Percentiles rank a stretch among this genome's conserved stretches.
phyloP scores from a whole-genome alignment of 2,113 vertebrate species.

The Oryzias melastigma region DNA sequence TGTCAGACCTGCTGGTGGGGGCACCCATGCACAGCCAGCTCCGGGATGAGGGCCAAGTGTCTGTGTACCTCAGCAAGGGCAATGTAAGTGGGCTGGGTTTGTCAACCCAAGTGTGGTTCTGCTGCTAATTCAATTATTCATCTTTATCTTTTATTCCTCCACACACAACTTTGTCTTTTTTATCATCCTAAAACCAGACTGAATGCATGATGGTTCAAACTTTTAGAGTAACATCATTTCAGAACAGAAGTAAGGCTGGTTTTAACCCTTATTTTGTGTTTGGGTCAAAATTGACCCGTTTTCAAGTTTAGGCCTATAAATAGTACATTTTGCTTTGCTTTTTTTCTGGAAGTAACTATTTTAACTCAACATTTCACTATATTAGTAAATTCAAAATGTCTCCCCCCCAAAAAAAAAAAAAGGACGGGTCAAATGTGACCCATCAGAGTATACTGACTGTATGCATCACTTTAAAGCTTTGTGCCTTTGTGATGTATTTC shows the following conservation, averaged over 20 bases:
- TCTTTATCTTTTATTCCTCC: neutral
- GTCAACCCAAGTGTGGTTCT: conserved; percentile 18
- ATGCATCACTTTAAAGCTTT: no score
- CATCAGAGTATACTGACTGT: no score
- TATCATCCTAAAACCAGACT: conserved; percentile 11
- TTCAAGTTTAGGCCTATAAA: no score
- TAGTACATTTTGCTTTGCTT: no score
- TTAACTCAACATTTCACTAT: no score
- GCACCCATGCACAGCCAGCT: conserved; percentile 95
- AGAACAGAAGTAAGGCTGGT: neutral
- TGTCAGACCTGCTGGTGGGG: conserved; percentile 97
- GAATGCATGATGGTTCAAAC: neutral
- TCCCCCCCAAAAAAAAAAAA: no score
- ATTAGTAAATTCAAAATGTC: no score
- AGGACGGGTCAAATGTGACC: no score
- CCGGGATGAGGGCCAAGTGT: conserved; percentile 96
- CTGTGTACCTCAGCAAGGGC: conserved; percentile 93
- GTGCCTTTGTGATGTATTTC: no score
- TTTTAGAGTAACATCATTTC: conserved; percentile 11
- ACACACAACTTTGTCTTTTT: conserved; percentile 14
- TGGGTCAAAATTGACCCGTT: no score
- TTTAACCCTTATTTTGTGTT: no score
- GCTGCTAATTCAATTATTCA: neutral
- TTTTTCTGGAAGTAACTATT: no score
- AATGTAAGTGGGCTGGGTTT: conserved; percentile 85